Evolutionary conservation across 2,113 vertebrate species (phyloP), one percentile per base, ranked within the genome.

Genomic region (Equus quagga): DNA sequence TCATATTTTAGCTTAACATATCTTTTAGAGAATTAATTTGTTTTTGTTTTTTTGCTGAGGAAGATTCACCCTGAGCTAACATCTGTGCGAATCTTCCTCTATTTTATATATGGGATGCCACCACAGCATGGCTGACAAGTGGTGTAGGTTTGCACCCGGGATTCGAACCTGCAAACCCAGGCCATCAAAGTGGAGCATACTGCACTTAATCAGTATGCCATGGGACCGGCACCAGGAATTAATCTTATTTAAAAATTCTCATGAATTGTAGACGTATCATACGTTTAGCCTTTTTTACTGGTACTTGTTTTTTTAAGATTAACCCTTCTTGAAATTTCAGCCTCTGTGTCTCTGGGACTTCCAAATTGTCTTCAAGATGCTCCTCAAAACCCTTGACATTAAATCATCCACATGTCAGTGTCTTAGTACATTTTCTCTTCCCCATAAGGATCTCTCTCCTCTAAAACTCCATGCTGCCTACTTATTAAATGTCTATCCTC

Each of bases 181-280:
- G 36, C 36, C 36, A 41, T 41, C 2, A 3, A 41, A 41, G 36
- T 41, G 36, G 36, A 41, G 36, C 36, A 41, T 41, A 41, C 36
- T 41, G 36, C 36, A 41, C 36, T 41, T 41, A 41, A 41, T 41
- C 36, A 41, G 36, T 41, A 41, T 41, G 36, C 36, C 36, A 41
- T 41, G 36, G 36, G 36, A 41, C 36, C 36, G 3, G 36, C 36
- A 41, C 36, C 36, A 41, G 36, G 26, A 80, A 15, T 94, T 49
- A 84, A 36, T n/a, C 69, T 31, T 83, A 91, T 89, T 93, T 96
- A 81, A 5, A 95, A 91, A 49, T 81, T 72, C 51, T 44, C 60
- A 41, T 49, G 24, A 33, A 19, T 19, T 76, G 26, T 21, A 79
- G 7, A 60, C 49, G 10, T 44, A 73, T 62, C n/a, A 33, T 58